Evolutionary conservation across 2,797 vertebrate species (phyloP), one percentile per base, ranked within the genome.

Genomic region (Enteromius trimaculatus): DNA sequence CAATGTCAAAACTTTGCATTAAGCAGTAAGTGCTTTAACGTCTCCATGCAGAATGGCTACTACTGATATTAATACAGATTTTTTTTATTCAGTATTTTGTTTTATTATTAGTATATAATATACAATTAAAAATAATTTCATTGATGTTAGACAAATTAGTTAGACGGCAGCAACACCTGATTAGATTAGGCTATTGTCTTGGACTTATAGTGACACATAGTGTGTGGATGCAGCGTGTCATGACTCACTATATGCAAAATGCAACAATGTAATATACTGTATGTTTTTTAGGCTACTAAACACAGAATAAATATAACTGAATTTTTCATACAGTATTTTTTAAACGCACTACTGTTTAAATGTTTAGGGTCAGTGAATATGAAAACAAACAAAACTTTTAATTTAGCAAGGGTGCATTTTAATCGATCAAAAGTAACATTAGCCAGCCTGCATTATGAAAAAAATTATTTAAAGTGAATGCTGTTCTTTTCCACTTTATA

Each of bases 1-100:
- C 26, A 34, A 26, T 62, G 34, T 60, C n/a, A 58, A 26, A 76
- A 76, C n/a, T 55, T 74, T 74, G 47, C 70, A 53, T 53, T 31
- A 74, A 53, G 19, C 19, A 55, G 7, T 16, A 55, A 23, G 31
- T 55, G 51, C 21, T 55, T 23, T 55, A 37, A 31, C 11, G 9
- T 75, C 29, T 53, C 19, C 26, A 13, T 1, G 10, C 10, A 2
- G 16, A 51, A 72, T 3, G 17, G 26, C 16, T 31, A 29, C 3
- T 7, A 13, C 2, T 1, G 17, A 34, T n/a, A n/a, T n/a, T n/a
- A n/a, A n/a, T n/a, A n/a, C n/a, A n/a, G n/a, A n/a, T n/a, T n/a
- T n/a, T n/a, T n/a, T n/a, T n/a, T n/a, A n/a, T 11, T 51, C 4
- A 34, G 29, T 47, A 19, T 23, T n/a, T 68, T 29, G 7, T 74